Evolutionary conservation across 1,140 invertebrate species (phyloP), one percentile per base, ranked within the genome.

Genomic region (Sogatella furcifera): DNA sequence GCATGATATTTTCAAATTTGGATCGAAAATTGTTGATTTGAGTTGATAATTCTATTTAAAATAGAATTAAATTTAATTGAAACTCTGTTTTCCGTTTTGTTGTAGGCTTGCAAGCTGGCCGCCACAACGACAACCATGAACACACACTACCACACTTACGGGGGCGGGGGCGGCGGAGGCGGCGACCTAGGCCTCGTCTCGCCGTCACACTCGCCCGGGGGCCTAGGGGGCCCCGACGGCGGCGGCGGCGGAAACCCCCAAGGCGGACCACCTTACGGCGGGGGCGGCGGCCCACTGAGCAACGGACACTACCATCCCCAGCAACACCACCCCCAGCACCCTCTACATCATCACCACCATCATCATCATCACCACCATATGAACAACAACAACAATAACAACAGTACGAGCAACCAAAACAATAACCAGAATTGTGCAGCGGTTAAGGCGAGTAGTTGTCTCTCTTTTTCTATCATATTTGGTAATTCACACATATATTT

Each of bases 91-190:
- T 38, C 14, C 28, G 5, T 54, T 57, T 49, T 62, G 34, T 66
- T 64, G 17, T 61, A 65, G 65, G 52, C 58, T 17, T 34, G 59
- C 68, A 70, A 70, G 62, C 69, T 70, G 69, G 69, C 69, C 59
- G 67, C 69, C 49, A 66, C 65, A 38, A 60, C 62, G 19, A 56
- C 62, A 24, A 65, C 66, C n/a, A 70, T 70, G 69, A 70, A 70
- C 65, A 65, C 69, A 11, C 68, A 70, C 59, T 71, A 69, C 65
- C 67, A 70, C 63, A 62, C 68, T 28, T 69, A 69, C 63, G 61
- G 65, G 65, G 66, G 69, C 59, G 34, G 8, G 9, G 34, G 34
- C 8, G 66, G 69, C 59, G 34, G 8, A 1, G 34, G 34, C 5
- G 34, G 34, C 9, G 34, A 13, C 34, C 34, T 13, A 38, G 34